Conservation (phyloP, 35 echinoderm and acorn worm genomes). For the Lytechinus pictus region DNA sequence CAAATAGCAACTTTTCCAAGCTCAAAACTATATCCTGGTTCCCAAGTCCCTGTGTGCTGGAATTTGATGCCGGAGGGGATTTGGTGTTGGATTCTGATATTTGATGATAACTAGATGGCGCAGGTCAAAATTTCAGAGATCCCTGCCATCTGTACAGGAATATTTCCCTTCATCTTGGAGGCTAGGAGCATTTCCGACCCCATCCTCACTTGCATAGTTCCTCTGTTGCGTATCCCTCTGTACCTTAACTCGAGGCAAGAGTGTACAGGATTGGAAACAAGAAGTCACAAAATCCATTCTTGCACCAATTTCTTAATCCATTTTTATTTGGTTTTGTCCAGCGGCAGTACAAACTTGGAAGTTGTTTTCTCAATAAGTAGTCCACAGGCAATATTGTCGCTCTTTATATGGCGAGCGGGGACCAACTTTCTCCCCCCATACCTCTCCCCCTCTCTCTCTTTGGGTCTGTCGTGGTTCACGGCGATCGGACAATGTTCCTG, state of each 20-base stretch:
- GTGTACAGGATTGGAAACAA: not conserved
- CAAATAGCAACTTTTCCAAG: not conserved
- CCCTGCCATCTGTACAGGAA: slow-evolving; percentile 31
- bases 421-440: not conserved
- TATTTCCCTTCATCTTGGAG: not conserved
- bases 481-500: slow-evolving; percentile 34
- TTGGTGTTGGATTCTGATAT: slow-evolving; percentile 56
- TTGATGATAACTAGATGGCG: slow-evolving; percentile 44
- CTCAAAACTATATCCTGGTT: not conserved
- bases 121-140: slow-evolving; percentile 39
- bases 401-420: not conserved
- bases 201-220: not conserved
- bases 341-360: slow-evolving; percentile 45
- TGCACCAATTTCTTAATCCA: slow-evolving; percentile 43
- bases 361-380: slow-evolving; percentile 52
- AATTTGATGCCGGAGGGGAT: slow-evolving; percentile 51
- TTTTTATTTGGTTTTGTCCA: slow-evolving; percentile 41
- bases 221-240: not conserved
- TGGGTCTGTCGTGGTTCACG: not conserved
- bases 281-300: slow-evolving; percentile 39
- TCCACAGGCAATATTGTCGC: slow-evolving; percentile 42
- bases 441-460: not conserved
- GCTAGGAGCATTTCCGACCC: not conserved
- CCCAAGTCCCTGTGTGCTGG: slow-evolving; percentile 2
- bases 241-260: not conserved